These are phyloP conservation scores for Muscidifurax raptorellus DNA, from an alignment of 1,140 invertebrate genomes.

Conservation along the genomic window DNA sequence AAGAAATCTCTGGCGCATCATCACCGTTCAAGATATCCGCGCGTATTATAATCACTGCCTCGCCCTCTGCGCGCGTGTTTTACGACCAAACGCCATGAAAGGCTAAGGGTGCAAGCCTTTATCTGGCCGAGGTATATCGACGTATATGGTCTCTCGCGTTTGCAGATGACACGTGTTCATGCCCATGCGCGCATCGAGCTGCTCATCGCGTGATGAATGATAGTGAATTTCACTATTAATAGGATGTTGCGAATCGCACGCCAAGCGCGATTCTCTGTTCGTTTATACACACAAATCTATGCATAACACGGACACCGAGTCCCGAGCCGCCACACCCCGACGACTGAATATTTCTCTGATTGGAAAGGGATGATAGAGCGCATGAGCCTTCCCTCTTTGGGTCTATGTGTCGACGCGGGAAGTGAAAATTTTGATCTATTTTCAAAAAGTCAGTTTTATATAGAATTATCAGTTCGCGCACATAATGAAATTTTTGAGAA, in stretches of 20 bases:
- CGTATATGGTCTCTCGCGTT: not conserved
- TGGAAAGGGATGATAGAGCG: not conserved
- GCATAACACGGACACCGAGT: conserved; percentile 18
- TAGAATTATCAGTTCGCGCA: too few species aligned
- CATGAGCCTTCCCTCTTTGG: not conserved
- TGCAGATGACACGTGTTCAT: conserved; percentile 42
- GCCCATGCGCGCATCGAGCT: not conserved
- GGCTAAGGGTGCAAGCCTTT: conserved; percentile 23
- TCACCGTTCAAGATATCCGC: conserved; percentile 5
- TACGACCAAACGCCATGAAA: conserved; percentile 46
- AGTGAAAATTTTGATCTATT: not conserved
- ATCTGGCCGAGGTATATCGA: conserved; percentile 16
- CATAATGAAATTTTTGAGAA: too few species aligned
- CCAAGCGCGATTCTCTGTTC: not conserved
- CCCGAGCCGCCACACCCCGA: not conserved
- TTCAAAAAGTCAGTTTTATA: too few species aligned
- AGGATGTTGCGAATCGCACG: conserved; percentile 37
- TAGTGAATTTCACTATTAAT: conserved; percentile 51
- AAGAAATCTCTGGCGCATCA: not conserved
- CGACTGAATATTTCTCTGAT: not conserved
- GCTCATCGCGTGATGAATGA: conserved; percentile 48
- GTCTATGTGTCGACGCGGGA: not conserved
- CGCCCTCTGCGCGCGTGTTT: conserved; percentile 14
- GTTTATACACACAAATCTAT: conserved; percentile 26
- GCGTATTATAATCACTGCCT: not conserved